Evolutionary conservation across 2,113 vertebrate genomes (phyloP).

Genomic region (Nothobranchius kuhntae): DNA sequence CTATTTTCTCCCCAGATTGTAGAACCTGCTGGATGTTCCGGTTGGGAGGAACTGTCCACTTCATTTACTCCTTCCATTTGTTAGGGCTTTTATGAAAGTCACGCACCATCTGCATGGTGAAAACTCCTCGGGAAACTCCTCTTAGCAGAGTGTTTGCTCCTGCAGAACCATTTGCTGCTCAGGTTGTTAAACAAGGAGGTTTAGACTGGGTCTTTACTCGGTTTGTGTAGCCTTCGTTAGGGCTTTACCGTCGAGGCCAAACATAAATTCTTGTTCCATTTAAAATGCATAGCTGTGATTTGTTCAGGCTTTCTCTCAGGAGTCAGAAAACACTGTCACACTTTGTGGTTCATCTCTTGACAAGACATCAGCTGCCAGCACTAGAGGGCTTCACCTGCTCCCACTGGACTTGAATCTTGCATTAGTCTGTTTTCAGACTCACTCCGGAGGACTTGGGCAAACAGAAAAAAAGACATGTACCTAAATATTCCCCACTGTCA

Average conservation of each 20-base stretch:
- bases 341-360: conserved; percentile 10
- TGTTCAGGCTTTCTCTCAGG: background rate
- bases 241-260: background rate
- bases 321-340: conserved; percentile 8
- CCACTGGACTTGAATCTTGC: conserved; percentile 35
- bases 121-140: conserved; percentile 46
- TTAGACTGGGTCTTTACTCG: conserved; percentile 11
- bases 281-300: background rate
- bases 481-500: conserved; percentile 17
- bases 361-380: conserved; percentile 39
- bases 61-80: conserved; percentile 69
- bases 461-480: background rate
- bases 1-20: conserved; percentile 54
- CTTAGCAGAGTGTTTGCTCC: conserved; percentile 20
- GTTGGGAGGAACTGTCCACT: conserved; percentile 64
- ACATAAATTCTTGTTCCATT: conserved; percentile 5
- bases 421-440: conserved; percentile 32
- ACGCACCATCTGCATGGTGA: conserved; percentile 62
- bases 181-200: conserved; percentile 27
- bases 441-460: background rate
- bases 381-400: conserved; percentile 35
- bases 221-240: conserved; percentile 22
- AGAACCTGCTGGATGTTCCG: conserved; percentile 58
- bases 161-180: conserved; percentile 13
- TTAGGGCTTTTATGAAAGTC: conserved; percentile 61